These are phyloP conservation scores for human DNA, from an alignment of 2,113 vertebrate genomes.

Conservation along the genomic window DNA sequence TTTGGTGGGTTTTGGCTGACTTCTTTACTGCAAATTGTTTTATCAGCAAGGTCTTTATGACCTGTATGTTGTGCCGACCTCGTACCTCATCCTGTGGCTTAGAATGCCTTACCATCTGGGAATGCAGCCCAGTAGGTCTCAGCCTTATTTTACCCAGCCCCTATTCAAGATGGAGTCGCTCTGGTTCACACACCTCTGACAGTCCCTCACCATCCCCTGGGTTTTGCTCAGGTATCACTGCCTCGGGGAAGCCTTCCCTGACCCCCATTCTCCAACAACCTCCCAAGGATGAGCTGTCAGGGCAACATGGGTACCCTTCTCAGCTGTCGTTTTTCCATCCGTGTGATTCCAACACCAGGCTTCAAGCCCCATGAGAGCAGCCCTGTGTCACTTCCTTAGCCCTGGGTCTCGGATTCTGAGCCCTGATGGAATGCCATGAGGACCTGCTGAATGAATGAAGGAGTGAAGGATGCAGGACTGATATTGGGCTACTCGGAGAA, in stretches of 20 bases:
- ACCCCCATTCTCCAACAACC: neutral
- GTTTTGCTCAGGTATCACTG: neutral
- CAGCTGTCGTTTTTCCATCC: too few relatives aligned
- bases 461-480: rapidly evolving
- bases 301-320: rapidly evolving
- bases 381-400: neutral
- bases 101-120: too few relatives aligned
- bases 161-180: too few relatives aligned
- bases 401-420: neutral
- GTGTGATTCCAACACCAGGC: rapidly evolving
- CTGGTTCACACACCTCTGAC: too few relatives aligned
- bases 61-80: too few relatives aligned
- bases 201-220: neutral
- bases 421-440: neutral
- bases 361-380: rapidly evolving
- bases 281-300: neutral
- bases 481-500: rapidly evolving
- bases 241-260: neutral
- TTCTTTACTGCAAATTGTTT: too few relatives aligned
- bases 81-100: too few relatives aligned
- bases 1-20: too few relatives aligned
- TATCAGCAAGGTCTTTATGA: too few relatives aligned
- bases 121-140: too few relatives aligned
- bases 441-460: neutral
- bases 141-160: too few relatives aligned